Evolutionary conservation across 2,797 vertebrate genomes (phyloP), one percentile per base, ranked within the genome.

Genomic region (Chelon labrosus): DNA sequence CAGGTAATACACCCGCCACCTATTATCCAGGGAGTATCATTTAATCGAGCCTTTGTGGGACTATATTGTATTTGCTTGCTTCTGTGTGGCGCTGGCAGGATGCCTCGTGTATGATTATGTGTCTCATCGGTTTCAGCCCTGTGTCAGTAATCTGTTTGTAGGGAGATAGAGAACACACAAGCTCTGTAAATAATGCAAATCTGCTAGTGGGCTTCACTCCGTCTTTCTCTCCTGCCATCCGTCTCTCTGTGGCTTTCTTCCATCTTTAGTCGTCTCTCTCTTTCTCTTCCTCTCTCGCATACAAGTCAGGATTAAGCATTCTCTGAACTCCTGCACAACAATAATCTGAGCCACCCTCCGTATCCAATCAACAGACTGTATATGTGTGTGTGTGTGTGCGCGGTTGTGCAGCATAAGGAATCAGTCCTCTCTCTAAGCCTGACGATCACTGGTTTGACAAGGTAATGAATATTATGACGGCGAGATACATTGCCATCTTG

Each of bases 111-210:
- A 66, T 84, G 83, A 91, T 92, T 86, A 85, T 88, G 85, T 83
- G 85, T 93, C 87, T 92, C 88, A 86, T 93, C 75, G 61, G 80
- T 89, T 89, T 88, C 84, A 87, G 84, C 73, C 77, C 74, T 58
- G 83, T 85, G 82, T 86, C 77, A 83, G 86, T 93, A 92, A 93
- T 94, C 88, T 92, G 89, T 92, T 89, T 89, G 87, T 85, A 87
- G 84, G 64, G 72, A 87, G 82, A 84, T 77, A 90, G 83, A 86
- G 81, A 89, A 88, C 85, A 87, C 78, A 82, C 75, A 79, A 68
- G 79, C 85, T 77, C 80, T 77, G 90, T 93, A 93, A 94, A 93
- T 91, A 92, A 92, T 91, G 88, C 84, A 91, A 92, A 94, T 93
- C 88, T 91, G 88, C 85, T 83, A 85, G 81, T 88, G 86, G 85